Base-by-base conservation (phyloP, 2,797 vertebrate genomes). In the Sebastes hubbsi region DNA sequence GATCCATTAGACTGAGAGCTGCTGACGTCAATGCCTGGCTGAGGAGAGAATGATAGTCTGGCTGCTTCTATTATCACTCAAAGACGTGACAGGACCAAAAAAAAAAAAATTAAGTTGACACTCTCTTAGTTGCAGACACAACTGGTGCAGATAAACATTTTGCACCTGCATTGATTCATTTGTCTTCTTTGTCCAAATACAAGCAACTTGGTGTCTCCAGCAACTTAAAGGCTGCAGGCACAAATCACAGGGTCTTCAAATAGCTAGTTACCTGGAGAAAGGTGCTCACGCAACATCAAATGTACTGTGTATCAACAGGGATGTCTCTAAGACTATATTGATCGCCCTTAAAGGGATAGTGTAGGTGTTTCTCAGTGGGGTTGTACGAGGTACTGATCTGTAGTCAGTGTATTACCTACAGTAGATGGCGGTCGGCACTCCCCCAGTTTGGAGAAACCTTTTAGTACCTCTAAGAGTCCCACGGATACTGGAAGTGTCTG, bases 1-100 rank as follows among this genome's bases (percentile, higher is more conserved):
- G 73, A 71, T 62, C 71, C 66, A 80, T 82, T 77, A 75, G 55
- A 20, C 22, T 2, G 36, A 36, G 58, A 68, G 69, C 29, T 71
- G 79, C 62, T 77, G 71, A 84, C 49, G 66, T 78, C 78, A 78
- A 7, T 13, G 69, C 12, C 25, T 24, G 18, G 27, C 55, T 61
- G 58, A 66, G 55, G n/a, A 63, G 22, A 62, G 14, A 73, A 68
- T 22, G 29, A 79, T 34, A 22, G 65, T 24, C 54, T 10, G 27
- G n/a, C 54, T 62, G 55, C 20, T 25, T 72, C 27, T 54, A 12
- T 29, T 63, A 65, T 67, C 27, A 49, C 27, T 61, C 20, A 74
- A 30, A 75, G 16, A 36, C 18, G 32, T 8, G 66, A 75, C 82
- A 64, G 49, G 49, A 52, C 42, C 18, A 52, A 52, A n/a, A n/a